Base-by-base conservation (phyloP, 2,113 vertebrate genomes). In the Thermophis baileyi region DNA sequence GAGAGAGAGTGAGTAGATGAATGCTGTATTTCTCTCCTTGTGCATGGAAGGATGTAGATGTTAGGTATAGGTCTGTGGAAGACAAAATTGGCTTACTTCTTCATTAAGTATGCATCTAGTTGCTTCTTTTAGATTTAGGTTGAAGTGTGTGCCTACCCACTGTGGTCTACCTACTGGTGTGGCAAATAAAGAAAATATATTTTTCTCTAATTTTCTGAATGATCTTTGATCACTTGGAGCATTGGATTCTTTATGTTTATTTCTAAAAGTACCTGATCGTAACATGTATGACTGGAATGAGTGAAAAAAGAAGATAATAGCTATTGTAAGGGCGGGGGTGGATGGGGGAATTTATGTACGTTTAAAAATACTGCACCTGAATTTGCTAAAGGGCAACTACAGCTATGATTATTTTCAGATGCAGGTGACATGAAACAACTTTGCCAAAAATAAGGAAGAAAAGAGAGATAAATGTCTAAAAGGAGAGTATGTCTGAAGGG, bases 401-500 rank as follows among this genome's bases (percentile, higher is more conserved):
- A 87, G 53, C 87, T 91, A 69, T 90, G 92, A 35, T 91, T 94
- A 92, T 97, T 96, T 95, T 94, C 94, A 95, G 50, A 5, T 93
- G 88, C 81, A 94, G 60, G 95, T 92, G 89, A 95, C 93, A 96
- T 92, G 49, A 90, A 95, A 95, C 14, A 49, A 55, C 30, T 94
- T 92, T 90, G 89, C 54, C 7, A 94, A 92, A 95, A 95, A 91
- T 40, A 22, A 85, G 60, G 4, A 89, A 92, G n/a, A 92, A 94
- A 50, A 49, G 93, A 85, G 51, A 97, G 93, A 96, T 57, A 96
- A 96, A 97, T 95, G 93, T 96, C 85, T 96, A 94, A 92, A 89
- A 24, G 51, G 63, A 89, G 81, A 92, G 40, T 46, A 92, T 57
- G 44, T 92, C 88, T 85, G 86, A 92, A 90, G 81, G 94, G 88